These are phyloP conservation scores for Labroides dimidiatus DNA, from an alignment of 2,797 vertebrate genomes.

Conservation along the genomic window DNA sequence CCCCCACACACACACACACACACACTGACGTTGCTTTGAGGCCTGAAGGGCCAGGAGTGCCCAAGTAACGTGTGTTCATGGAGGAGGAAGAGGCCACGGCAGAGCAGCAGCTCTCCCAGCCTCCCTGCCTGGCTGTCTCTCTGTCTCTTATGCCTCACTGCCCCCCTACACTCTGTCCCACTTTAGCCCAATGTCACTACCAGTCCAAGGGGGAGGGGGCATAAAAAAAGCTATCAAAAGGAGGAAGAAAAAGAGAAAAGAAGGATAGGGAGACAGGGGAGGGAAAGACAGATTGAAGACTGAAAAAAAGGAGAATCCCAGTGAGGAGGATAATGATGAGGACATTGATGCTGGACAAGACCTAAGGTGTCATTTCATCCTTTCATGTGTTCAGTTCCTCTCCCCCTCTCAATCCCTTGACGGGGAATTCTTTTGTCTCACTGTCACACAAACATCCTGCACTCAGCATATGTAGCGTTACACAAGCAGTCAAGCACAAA, in stretches of 20 bases:
- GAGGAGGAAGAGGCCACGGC: constrained; percentile 34
- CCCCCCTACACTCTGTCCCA: constrained; percentile 82
- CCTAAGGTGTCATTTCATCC: constrained; percentile 34
- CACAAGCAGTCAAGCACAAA: constrained; percentile 57
- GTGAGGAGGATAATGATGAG: constrained; percentile 28
- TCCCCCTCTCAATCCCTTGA: constrained; percentile 24
- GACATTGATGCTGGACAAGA: constrained; percentile 29
- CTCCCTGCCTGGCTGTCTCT: constrained; percentile 74
- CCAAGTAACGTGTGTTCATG: constrained; percentile 51
- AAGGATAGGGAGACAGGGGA: constrained; percentile 13
- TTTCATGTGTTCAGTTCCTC: constrained; percentile 24
- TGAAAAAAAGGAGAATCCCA: constrained; percentile 36
- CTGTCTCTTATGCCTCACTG: constrained; percentile 82
- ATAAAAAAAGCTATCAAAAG: constrained; percentile 26
- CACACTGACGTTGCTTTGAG: constrained; percentile 60
- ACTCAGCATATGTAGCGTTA: constrained; percentile 69
- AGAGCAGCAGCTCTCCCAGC: constrained; percentile 59
- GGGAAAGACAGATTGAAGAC: constrained; percentile 29
- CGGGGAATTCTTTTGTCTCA: constrained; percentile 56
- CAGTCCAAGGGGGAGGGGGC: constrained; percentile 75
- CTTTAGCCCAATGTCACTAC: constrained; percentile 86
- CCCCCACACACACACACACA: no score
- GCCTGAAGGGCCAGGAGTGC: constrained; percentile 72
- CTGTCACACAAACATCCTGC: constrained; percentile 60
- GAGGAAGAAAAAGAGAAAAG: constrained; percentile 29